A percentile compares a stretch with the other conserved stretches of the same genome.
Conservation (phyloP, 2,797 vertebrate species). For the Phrynocephalus forsythii region DNA sequence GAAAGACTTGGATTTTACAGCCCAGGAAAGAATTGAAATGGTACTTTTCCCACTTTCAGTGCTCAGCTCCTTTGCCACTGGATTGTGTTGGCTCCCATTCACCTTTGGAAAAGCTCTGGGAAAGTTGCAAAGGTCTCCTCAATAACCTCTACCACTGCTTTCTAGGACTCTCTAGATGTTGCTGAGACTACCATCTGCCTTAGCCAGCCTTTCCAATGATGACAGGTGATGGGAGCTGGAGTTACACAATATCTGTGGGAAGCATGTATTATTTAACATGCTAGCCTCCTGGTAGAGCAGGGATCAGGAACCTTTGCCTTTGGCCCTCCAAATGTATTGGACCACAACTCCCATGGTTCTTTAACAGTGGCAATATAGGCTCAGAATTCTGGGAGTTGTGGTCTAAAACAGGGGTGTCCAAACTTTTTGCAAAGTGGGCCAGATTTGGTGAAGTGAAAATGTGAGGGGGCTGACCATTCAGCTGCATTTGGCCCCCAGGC, state of each 20-base stretch:
- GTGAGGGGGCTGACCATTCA: too few species aligned
- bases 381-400: too few species aligned
- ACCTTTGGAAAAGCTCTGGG: not conserved
- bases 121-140: not conserved
- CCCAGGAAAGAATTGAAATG: not conserved
- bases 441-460: too few species aligned
- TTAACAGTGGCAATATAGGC: too few species aligned
- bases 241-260: not conserved
- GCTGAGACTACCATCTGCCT: not conserved
- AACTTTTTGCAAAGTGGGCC: too few species aligned
- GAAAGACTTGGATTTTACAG: not conserved
- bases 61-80: not conserved
- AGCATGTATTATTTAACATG: too few species aligned
- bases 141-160: not conserved
- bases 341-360: too few species aligned
- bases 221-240: not conserved
- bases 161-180: not conserved
- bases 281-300: too few species aligned
- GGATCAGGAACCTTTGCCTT: too few species aligned
- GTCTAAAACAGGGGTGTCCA: too few species aligned
- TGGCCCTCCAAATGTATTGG: not conserved
- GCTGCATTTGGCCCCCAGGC: too few species aligned
- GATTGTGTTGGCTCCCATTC: not conserved
- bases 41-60: not conserved
- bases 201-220: not conserved